These are phyloP conservation scores for Eptesicus fuscus DNA, from an alignment of 2,113 vertebrate genomes.

Conservation along the genomic window DNA sequence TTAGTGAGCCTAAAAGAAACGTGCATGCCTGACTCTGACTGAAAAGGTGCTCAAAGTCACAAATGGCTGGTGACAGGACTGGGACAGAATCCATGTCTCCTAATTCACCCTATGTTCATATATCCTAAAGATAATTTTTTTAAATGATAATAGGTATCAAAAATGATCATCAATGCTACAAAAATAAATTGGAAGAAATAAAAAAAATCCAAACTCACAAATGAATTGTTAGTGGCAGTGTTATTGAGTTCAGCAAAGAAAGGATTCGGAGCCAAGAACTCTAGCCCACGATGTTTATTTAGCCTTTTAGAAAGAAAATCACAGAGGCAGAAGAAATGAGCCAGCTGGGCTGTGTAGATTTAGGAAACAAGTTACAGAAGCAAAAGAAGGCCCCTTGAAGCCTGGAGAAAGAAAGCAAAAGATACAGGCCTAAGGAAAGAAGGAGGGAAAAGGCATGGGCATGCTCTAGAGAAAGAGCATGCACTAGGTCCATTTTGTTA, in stretches of 20 bases:
- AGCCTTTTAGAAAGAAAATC: neutral
- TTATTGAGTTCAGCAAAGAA: neutral
- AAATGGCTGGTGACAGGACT: neutral
- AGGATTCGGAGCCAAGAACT: neutral
- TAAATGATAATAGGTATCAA: neutral
- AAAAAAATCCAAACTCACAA: neutral
- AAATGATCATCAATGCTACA: neutral
- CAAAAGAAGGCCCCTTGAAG: neutral
- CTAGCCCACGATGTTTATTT: neutral
- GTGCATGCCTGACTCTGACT: neutral
- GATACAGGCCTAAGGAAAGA: neutral
- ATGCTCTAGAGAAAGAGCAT: neutral
- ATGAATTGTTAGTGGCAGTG: neutral
- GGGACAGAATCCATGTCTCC: neutral
- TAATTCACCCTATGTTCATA: fast-evolving
- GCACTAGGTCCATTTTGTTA: neutral
- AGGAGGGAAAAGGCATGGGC: too few relatives aligned
- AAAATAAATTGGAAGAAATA: neutral
- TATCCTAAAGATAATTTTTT: neutral
- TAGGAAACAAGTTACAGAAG: neutral
- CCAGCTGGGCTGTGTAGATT: neutral
- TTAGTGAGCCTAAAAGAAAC: neutral
- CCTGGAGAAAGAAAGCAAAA: neutral
- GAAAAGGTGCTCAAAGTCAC: neutral
- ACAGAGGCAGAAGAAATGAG: neutral